Base-by-base conservation (phyloP, 2,888 invertebrate species). In the Nemapogon koenigi region DNA sequence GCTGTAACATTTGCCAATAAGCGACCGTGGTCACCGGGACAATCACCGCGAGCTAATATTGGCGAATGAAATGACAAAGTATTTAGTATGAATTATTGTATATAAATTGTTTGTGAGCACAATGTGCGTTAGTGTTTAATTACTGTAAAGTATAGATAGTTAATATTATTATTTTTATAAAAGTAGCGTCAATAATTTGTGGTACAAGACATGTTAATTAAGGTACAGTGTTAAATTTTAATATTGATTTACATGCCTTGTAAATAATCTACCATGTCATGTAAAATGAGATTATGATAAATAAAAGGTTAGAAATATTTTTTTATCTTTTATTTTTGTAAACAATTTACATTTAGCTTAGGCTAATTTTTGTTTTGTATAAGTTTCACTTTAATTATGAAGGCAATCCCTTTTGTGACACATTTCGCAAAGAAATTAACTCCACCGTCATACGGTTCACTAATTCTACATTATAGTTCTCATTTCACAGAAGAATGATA, bases 261-360 rank as follows among this genome's bases (percentile, higher is more conserved):
- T 78, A 76, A 62, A 75, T 76, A 75, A 55, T 57, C 63, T 22
- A 75, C 70, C 62, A 65, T 66, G 63, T 71, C 69, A 63, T 64
- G 60, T 73, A 64, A 71, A 70, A 73, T 70, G 75, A 78, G 76
- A 78, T 78, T 76, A 76, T 67, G 63, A 65, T 64, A 68, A 75
- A 69, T 66, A 68, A 62, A 67, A 65, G 59, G 68, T 66, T 71
- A 11, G 41, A 49, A 46, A 44, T 45, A 10, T 19, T 27, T 41
- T 26, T 43, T 49, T 49, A 49, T 49, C 49, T 48, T 49, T 40
- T 25, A 28, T 25, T 29, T 11, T 22, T 22, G 22, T 10, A 22
- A 22, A 6, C 22, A 22, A 10, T 22, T 22, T 10, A 10, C 4
- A 7, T 22, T 10, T 22, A 6, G 22, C 22, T 10, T 22, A 22